phyloP scores from a whole-genome alignment of 2,888 invertebrate genomes.

The Xylota segnis region DNA sequence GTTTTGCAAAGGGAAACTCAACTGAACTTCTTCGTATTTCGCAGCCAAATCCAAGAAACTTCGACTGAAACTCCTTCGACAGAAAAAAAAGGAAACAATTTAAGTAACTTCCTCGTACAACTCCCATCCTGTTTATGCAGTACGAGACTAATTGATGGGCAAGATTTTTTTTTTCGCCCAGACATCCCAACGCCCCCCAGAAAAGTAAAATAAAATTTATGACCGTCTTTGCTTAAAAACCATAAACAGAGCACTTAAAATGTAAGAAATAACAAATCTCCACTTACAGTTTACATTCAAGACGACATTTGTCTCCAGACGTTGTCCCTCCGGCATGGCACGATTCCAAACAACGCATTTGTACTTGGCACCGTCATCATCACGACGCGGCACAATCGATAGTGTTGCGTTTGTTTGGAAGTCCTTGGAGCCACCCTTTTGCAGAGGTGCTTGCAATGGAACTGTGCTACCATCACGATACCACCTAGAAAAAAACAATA shows the following conservation, averaged over 20 bases:
- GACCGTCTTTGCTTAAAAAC: slow-evolving; percentile 10
- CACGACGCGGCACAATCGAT: slow-evolving; percentile 90
- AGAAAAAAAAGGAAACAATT: not conserved
- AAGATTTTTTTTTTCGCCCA: not conserved
- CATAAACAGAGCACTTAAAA: slow-evolving; percentile 49
- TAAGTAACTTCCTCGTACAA: not conserved
- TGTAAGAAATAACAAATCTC: slow-evolving; percentile 63
- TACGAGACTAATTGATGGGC: slow-evolving; percentile 30
- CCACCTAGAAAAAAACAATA: slow-evolving; percentile 86
- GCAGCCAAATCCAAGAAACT: not conserved
- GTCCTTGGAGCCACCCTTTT: slow-evolving; percentile 90
- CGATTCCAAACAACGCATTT: slow-evolving; percentile 95
- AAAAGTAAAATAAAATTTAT: slow-evolving; percentile 44
- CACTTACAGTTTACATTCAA: slow-evolving; percentile 96
- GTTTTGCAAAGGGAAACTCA: no score
- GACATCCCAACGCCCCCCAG: not conserved
- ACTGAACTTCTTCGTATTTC: no score
- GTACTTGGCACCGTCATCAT: slow-evolving; percentile 93
- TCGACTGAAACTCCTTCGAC: not conserved
- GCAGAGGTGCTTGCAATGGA: slow-evolving; percentile 89
- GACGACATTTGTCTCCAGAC: slow-evolving; percentile 91
- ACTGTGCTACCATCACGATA: slow-evolving; percentile 91
- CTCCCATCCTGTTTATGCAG: slow-evolving; percentile 13
- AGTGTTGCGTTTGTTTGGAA: slow-evolving; percentile 91
- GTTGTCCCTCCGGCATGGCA: slow-evolving; percentile 92